Evolutionary conservation across 2,113 vertebrate species (phyloP).

Genomic region (Aphelocoma coerulescens): DNA sequence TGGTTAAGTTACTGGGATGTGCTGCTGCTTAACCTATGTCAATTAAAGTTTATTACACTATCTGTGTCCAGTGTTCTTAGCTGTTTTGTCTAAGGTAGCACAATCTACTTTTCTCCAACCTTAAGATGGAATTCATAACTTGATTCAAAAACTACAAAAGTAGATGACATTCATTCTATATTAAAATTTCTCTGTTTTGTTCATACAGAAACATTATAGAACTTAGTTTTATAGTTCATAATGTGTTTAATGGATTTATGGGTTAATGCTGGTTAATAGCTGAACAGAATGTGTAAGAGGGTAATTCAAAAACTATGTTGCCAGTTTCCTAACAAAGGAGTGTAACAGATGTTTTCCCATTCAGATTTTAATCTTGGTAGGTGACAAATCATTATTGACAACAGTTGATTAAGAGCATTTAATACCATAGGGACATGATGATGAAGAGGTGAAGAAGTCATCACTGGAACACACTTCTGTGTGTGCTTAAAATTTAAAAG

Average conservation of each 20-base stretch:
- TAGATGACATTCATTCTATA: not conserved
- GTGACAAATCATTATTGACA: conserved; percentile 47
- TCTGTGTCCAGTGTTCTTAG: not conserved
- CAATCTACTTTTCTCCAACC: not conserved
- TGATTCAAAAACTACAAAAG: not conserved
- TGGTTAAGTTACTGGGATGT: not conserved
- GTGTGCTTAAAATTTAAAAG: conserved; percentile 19
- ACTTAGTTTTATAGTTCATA: not conserved
- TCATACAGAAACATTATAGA: not conserved
- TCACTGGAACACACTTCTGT: not conserved
- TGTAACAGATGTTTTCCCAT: conserved; percentile 57
- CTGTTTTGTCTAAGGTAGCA: not conserved
- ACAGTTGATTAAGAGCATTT: conserved; percentile 48
- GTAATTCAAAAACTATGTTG: conserved; percentile 31
- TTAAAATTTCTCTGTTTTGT: not conserved
- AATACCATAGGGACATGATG: not conserved
- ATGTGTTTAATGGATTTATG: not conserved
- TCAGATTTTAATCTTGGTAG: conserved; percentile 44
- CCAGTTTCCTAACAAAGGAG: conserved; percentile 16
- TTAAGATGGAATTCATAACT: not conserved
- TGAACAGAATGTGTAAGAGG: conserved; percentile 2
- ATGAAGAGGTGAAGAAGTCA: not conserved
- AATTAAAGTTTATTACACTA: not conserved
- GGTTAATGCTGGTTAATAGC: not conserved
- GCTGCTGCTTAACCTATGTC: not conserved